Base-by-base conservation (phyloP, 2,797 vertebrate species). In the Lacerta bilineata region DNA sequence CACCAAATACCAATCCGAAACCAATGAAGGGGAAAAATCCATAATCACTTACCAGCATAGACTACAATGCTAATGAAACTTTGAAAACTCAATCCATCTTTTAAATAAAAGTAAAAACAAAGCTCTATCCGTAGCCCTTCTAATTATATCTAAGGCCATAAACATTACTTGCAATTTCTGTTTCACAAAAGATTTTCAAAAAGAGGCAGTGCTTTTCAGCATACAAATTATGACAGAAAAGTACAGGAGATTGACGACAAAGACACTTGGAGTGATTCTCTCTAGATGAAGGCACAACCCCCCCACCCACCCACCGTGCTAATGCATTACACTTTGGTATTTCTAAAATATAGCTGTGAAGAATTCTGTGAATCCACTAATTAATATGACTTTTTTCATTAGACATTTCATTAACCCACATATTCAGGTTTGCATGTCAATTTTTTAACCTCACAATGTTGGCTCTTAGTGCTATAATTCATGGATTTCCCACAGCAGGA, bases 371-470 rank as follows among this genome's bases (percentile, higher is more conserved):
- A 95, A 95, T 92, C 71, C 95, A 93, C 87, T 96, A 96, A 96
- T 96, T 95, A 95, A 93, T 95, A 90, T 94, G 93, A 88, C 55
- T 86, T 64, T 90, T 66, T 82, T 89, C 81, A 77, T 87, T 46
- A 94, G 94, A 93, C 92, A 95, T 95, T 95, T 96, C 90, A 96
- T 96, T 97, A 97, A 96, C 95, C 94, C 94, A 92, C 95, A 94
- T 72, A 90, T 91, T 91, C 89, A 78, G 78, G 69, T 92, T 94
- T 83, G 85, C 17, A 85, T 93, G 93, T 81, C 90, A 92, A 92
- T 91, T 93, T 55, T 96, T 95, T 95, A 96, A 95, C 94, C 96
- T 96, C 94, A 93, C 87, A 33, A 72, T 88, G 89, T 93, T 91
- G 88, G 83, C 89, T 90, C 9, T 91, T 95, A 88, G 61, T 95